phyloP scores from a whole-genome alignment of 2,888 invertebrate species.

The Scotopteryx bipunctaria region DNA sequence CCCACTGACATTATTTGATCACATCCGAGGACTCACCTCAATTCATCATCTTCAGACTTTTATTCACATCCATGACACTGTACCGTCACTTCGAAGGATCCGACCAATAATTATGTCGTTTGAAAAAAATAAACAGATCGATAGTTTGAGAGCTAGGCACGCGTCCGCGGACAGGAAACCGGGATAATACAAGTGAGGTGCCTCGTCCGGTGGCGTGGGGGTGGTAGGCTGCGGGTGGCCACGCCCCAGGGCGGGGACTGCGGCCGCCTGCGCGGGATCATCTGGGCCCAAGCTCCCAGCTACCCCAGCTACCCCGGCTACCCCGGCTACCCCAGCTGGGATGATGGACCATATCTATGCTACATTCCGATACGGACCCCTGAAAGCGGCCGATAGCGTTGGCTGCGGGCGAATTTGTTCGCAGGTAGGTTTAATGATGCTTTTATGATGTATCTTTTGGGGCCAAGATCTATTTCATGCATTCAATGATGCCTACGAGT shows the following conservation, averaged over 20 bases:
- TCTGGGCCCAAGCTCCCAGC: too few relatives aligned
- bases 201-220: slow-evolving; percentile 57
- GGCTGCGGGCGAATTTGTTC: not conserved
- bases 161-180: slow-evolving; percentile 81
- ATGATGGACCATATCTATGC: slow-evolving; percentile 30
- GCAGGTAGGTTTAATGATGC: slow-evolving; percentile 3
- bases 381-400: slow-evolving; percentile 11
- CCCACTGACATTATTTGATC: too few relatives aligned
- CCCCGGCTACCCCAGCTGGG: slow-evolving; percentile 18
- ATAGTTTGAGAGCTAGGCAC: slow-evolving; percentile 74
- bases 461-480: not conserved
- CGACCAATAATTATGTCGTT: slow-evolving; percentile 58
- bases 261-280: slow-evolving; percentile 51
- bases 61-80: slow-evolving; percentile 41
- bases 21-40: slow-evolving; percentile 36
- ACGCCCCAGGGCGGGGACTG: slow-evolving; percentile 56
- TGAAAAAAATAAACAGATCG: slow-evolving; percentile 81
- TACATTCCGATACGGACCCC: slow-evolving; percentile 16
- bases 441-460: slow-evolving; percentile 3
- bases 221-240: slow-evolving; percentile 42
- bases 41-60: slow-evolving; percentile 40
- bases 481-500: not conserved
- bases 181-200: slow-evolving; percentile 76
- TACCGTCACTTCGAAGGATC: slow-evolving; percentile 55
- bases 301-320: too few relatives aligned